phyloP scores from a whole-genome alignment of 2,888 invertebrate species.

The Cheilosia urbana region DNA sequence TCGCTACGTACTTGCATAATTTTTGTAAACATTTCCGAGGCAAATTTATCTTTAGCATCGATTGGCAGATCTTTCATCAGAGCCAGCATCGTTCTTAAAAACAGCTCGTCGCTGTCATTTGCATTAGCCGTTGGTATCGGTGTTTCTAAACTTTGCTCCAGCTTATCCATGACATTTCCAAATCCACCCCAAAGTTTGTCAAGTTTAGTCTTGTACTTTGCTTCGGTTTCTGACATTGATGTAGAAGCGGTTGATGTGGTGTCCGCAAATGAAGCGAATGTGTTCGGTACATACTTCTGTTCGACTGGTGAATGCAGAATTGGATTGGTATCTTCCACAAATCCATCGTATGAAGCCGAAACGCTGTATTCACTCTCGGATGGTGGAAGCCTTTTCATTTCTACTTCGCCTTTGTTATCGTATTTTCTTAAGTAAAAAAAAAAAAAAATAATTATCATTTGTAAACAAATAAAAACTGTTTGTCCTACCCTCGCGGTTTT shows the following conservation, averaged over 20 bases:
- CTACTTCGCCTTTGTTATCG: no score
- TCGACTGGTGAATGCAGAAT: no score
- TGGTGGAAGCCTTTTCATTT: not conserved
- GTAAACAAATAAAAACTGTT: not conserved
- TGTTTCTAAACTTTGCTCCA: not conserved
- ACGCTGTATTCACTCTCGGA: not conserved
- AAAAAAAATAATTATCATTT: not conserved
- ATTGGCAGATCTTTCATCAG: conserved; percentile 9
- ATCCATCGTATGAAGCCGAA: not conserved
- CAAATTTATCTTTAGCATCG: not conserved
- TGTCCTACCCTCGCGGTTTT: not conserved
- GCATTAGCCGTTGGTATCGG: not conserved
- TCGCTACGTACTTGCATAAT: not conserved
- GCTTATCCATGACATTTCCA: not conserved
- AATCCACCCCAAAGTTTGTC: not conserved
- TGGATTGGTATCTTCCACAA: not conserved
- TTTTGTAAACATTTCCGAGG: not conserved
- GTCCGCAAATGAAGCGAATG: not conserved
- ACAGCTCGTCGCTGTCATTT: conserved; percentile 5
- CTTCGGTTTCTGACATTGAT: not conserved
- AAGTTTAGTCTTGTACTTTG: no score
- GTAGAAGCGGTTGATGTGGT: not conserved
- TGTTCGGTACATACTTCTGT: not conserved
- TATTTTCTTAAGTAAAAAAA: no score
- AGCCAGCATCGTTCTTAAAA: conserved; percentile 1